Evolutionary conservation across 92 coral and sea anemone species (phyloP), one percentile per base, ranked within the genome.

Genomic region (Epizoanthus scotinus): DNA sequence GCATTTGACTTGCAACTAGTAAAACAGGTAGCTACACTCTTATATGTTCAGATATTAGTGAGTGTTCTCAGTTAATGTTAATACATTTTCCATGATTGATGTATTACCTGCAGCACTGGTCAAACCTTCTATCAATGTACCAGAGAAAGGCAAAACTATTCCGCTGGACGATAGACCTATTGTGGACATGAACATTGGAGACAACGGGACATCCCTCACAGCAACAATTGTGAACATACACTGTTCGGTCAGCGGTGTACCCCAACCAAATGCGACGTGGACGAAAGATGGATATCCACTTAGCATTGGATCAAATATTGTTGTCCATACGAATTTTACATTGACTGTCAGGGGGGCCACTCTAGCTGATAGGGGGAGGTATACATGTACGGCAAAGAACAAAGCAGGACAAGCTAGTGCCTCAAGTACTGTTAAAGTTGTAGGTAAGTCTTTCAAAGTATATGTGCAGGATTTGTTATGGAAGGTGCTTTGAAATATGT

Each of bases 241-340:
- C 5, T 92, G 97, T 84, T 59, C 5, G 68, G 97, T 84, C 26
- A 90, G 81, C 52, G 97, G 97, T 31, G 20, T 87, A 19, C 97
- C 97, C 42, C 36, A 59, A 68, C 94, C 97, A 10, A 49, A 74
- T 15, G 87, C 87, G 77, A 80, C 34, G 57, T 92, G 97, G 97
- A 83, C 36, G 0, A 92, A 81, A 67, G 89, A 90, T 63, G 89
- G 82, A 0, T 88, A 78, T 59, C 78, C 70, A 34, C 24, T 92
- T 19, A 55, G 18, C 13, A 31, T 85, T 6, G 90, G 88, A 29
- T 68, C 82, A 31, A 69, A 80, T 29, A 28, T 87, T 58, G 65
- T 49, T 38, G 71, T 92, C 55, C 67, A 67, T 20, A 44, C 74
- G 20, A 90, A 92, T 36, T 89, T 86, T 31, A 90, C 92, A 56